A percentile compares a stretch with the other conserved stretches of the same genome.
Conservation (phyloP, 1,140 invertebrate genomes). For the Sarcophaga bullata region DNA sequence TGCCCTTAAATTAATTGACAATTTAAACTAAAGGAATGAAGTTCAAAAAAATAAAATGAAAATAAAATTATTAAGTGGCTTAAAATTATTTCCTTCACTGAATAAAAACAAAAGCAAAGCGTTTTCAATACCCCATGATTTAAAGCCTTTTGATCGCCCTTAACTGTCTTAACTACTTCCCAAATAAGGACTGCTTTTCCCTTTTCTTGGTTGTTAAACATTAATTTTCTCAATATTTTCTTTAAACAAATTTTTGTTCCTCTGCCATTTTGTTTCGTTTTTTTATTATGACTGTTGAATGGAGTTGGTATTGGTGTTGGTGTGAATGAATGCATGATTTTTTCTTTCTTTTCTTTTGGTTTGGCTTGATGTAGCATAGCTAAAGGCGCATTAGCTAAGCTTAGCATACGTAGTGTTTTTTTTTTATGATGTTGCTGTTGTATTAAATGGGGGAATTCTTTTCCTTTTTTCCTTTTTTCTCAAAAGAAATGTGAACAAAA, state of each 20-base stretch:
- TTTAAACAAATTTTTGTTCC: no score
- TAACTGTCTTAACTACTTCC: no score
- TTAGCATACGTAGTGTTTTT: background rate
- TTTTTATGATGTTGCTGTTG: background rate
- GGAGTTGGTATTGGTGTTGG: no score
- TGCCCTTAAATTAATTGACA: conserved; percentile 13
- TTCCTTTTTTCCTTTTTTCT: background rate
- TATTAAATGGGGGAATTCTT: background rate
- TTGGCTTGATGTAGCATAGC: background rate
- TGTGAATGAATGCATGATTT: no score
- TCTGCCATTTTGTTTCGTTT: no score
- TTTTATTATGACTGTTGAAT: no score
- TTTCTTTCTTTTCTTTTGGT: no score
- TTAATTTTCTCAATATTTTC: no score
- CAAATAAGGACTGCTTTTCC: no score
- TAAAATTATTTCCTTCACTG: background rate
- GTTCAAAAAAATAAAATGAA: no score
- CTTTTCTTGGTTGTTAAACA: no score
- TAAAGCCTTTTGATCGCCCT: background rate
- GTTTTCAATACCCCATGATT: background rate
- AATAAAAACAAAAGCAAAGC: background rate
- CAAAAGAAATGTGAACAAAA: conserved; percentile 2
- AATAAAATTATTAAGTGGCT: no score
- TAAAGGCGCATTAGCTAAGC: conserved; percentile 13
- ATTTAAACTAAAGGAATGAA: conserved; percentile 19